Percentiles rank a stretch among this genome's conserved stretches.
Conservation (phyloP, 2,888 invertebrate species). For the Amphimallon solstitiale region DNA sequence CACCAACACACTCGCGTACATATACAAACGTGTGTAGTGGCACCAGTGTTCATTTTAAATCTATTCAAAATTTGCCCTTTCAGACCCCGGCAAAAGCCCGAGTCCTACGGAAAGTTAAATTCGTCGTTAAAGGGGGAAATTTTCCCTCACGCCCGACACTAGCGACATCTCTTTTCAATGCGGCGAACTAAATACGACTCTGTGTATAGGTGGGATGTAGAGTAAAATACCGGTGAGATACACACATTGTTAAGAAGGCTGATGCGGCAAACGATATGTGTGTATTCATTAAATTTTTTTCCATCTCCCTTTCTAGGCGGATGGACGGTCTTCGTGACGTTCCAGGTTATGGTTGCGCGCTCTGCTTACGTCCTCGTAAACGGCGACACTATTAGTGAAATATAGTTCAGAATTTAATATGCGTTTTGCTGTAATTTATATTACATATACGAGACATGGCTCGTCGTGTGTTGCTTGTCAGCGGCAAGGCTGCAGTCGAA, state of each 20-base stretch:
- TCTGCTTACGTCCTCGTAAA: no score
- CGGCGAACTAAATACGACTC: no score
- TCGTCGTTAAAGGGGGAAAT: neutral
- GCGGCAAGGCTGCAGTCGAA: no score
- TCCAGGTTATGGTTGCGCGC: constrained; percentile 1
- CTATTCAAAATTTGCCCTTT: constrained; percentile 42
- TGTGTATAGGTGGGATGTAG: neutral
- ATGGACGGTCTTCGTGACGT: constrained; percentile 11
- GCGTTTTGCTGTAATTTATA: constrained; percentile 12
- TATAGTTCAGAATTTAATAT: constrained; percentile 18
- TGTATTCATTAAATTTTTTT: constrained; percentile 35
- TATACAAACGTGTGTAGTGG: neutral
- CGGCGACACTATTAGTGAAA: constrained; percentile 34
- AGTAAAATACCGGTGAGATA: neutral
- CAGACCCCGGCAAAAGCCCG: constrained; percentile 32
- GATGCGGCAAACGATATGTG: constrained; percentile 35
- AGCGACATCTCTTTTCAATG: neutral
- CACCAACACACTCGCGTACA: constrained; percentile 17
- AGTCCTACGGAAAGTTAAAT: constrained; percentile 7
- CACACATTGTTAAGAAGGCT: constrained; percentile 37
- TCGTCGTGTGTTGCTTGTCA: neutral
- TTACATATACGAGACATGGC: no score
- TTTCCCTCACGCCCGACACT: neutral
- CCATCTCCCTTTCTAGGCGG: constrained; percentile 8
- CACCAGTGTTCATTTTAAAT: constrained; percentile 40